Evolutionary conservation across 2,888 invertebrate genomes (phyloP), one percentile per base, ranked within the genome.

Genomic region (Caenorhabditis plicata): DNA sequence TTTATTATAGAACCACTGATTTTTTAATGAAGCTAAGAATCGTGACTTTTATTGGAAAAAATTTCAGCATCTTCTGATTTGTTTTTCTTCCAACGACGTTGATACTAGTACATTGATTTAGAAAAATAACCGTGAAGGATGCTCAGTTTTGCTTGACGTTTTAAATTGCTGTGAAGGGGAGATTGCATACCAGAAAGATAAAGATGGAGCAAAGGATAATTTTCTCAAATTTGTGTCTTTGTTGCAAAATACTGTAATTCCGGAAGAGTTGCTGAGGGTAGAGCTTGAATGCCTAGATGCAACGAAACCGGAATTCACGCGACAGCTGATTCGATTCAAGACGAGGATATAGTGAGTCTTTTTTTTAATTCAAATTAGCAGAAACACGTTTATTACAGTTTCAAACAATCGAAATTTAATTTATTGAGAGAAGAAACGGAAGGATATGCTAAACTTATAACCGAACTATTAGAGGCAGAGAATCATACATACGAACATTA

Each of bases 351-450:
- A 74, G 74, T 76, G 33, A 67, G 70, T 51, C 15, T 9, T 40
- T 26, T 9, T 33, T 13, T 36, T 19, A n/a, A 8, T 11, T 39
- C 5, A 8, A 39, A 9, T 5, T 9, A 7, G 5, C 33, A 33
- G 23, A 25, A 15, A 36, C 15, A 36, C 15, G 19, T 36, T 36
- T 15, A 11, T 36, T 73, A 62, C 83, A 96, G 96, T 83, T 99
- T 96, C 83, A 99, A 98, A 82, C 98, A 99, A 83, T 88, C 94
- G 76, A 96, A 99, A 81, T 99, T 95, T 83, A 99, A 99, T 85
- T 86, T 99, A 76, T 90, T 96, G 81, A 87, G 98, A 48, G 98
- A 99, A 85, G 98, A 99, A 85, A 93, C 91, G 84, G 98, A 99
- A 85, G 98, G 98, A 5, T 99, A 93, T 85, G 90, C 96, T 2